Conservation (phyloP, 2,888 invertebrate genomes). For the Stegana nigrithorax region DNA sequence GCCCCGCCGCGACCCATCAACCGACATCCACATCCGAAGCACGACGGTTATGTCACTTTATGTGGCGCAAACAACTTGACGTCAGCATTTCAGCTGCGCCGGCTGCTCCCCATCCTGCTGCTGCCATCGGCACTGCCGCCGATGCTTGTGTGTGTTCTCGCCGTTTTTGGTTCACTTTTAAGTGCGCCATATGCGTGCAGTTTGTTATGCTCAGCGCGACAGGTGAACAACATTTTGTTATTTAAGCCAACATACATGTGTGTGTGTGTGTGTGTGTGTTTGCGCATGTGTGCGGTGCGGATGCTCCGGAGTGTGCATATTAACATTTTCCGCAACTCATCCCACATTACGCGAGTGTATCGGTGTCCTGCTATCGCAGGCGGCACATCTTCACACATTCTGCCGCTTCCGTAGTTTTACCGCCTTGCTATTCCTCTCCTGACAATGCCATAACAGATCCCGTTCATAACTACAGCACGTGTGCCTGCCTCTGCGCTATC, state of each 20-base stretch:
- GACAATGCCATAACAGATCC: constrained; percentile 36
- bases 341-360: no score
- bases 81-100: constrained; percentile 6
- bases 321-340: no score
- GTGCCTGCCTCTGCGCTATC: background rate
- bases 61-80: constrained; percentile 12
- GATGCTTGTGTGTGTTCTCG: no score
- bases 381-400: constrained; percentile 33
- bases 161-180: no score
- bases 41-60: background rate
- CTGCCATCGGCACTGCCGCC: no score
- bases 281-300: no score
- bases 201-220: constrained; percentile 35
- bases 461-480: constrained; percentile 41
- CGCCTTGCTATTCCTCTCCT: constrained; percentile 43
- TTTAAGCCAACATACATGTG: constrained; percentile 32
- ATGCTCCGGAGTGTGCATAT: no score
- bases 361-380: background rate
- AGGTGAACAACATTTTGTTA: constrained; percentile 48
- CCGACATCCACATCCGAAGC: no score
- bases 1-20: no score
- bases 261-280: background rate
- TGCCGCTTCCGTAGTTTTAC: constrained; percentile 59
- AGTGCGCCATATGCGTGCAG: constrained; percentile 27
- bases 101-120: no score